Percentiles rank a stretch among this genome's conserved stretches.
Conservation (phyloP, 2,113 vertebrate genomes). For the Vulpes lagopus region DNA sequence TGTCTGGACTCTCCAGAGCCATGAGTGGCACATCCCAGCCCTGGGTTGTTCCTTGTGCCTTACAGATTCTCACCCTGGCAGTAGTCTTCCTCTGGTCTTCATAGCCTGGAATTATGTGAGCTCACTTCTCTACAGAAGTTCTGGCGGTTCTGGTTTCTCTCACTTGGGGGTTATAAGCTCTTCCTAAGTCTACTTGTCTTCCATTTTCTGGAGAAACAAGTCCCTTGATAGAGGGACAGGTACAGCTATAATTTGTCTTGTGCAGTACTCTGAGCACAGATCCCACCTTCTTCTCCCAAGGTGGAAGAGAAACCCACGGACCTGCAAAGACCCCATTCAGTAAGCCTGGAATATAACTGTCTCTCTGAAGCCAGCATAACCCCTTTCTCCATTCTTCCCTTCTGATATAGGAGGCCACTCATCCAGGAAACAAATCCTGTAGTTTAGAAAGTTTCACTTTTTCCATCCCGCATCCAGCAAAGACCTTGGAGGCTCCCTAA, state of each 20-base stretch:
- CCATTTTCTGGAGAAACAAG: neutral
- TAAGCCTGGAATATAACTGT: rapidly evolving
- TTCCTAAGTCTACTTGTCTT: neutral
- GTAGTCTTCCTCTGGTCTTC: neutral
- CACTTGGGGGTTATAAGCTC: neutral
- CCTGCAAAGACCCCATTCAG: neutral
- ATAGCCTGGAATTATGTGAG: neutral
- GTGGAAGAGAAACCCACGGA: neutral
- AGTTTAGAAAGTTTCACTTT: neutral
- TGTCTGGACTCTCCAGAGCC: neutral
- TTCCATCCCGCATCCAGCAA: neutral
- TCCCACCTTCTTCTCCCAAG: too few relatives aligned
- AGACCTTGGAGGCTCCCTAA: neutral
- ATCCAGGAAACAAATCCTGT: neutral
- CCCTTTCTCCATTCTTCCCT: neutral
- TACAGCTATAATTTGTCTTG: neutral
- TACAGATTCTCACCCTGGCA: neutral
- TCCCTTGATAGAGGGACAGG: neutral
- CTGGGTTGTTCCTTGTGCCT: neutral
- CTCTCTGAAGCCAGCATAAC: neutral
- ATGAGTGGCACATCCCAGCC: neutral
- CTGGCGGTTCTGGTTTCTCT: neutral
- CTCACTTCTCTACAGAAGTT: neutral
- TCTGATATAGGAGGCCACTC: neutral
- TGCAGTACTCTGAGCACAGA: neutral